Base-by-base conservation (phyloP, 2,113 vertebrate species). In the Tachuris rubrigastra region DNA sequence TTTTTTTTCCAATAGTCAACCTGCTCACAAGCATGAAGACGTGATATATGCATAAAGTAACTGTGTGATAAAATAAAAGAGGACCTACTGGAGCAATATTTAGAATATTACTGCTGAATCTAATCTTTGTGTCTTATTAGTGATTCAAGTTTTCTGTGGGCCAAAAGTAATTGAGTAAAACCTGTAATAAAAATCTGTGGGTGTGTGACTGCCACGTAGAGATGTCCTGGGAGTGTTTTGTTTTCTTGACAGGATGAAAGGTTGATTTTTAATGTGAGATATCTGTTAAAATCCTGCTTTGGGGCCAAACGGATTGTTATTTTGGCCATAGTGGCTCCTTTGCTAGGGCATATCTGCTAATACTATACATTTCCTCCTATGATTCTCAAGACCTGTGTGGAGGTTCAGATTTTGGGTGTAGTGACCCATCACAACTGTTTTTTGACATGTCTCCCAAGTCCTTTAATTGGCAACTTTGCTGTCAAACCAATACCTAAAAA, bases 81-180 rank as follows among this genome's bases (percentile, higher is more conserved):
- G 71, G 35, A 23, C 33, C 78, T 50, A 37, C 6, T 72, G 62
- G 41, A 85, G 62, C 14, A 15, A 24, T 73, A 50, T 47, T 52
- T 66, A 49, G 25, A 91, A 50, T 56, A n/a, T 22, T 53, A 42
- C 41, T 68, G 74, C 22, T 17, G 35, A 78, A 87, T 81, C 56
- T 94, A 95, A 94, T 94, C 68, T 86, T 84, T 37, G n/a, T 84
- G 78, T 78, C 73, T 63, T 55, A 24, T 87, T 93, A 90, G 78
- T 62, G 90, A 89, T 80, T 85, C 24, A 63, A 68, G 79, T 73
- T 94, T 78, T 91, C 49, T 94, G n/a, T 71, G 85, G 89, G 87
- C 68, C 53, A 93, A 90, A 97, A 97, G 62, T 78, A 96, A 74
- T 60, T 89, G 92, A 82, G 59, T 81, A 95, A 96, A 97, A 93